Percentiles rank a stretch among this genome's conserved stretches.
Evolutionary conservation across 2,888 invertebrate species (phyloP).

Genomic region (Troides aeacus): DNA sequence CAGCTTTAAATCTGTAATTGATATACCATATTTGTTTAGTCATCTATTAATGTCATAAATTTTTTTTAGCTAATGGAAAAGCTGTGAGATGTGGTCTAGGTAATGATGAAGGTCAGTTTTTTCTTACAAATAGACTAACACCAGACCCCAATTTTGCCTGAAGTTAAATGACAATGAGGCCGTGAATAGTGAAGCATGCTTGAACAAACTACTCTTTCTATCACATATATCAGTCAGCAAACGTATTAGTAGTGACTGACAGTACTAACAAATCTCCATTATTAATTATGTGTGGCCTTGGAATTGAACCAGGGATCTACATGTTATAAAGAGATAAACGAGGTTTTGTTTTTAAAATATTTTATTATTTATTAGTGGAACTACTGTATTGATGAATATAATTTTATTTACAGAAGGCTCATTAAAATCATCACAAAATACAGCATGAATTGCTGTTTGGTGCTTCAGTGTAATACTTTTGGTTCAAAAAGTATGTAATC

Average conservation of each 20-base stretch:
- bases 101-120: constrained; percentile 32
- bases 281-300: too few relatives aligned
- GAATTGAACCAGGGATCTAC: too few relatives aligned
- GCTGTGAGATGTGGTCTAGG: constrained; percentile 28
- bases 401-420: constrained; percentile 19
- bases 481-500: background rate
- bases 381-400: background rate
- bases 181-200: too few relatives aligned
- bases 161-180: too few relatives aligned
- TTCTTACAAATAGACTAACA: background rate
- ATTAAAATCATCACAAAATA: background rate
- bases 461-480: background rate
- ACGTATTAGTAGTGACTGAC: too few relatives aligned
- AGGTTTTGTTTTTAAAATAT: too few relatives aligned
- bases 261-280: too few relatives aligned
- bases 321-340: too few relatives aligned
- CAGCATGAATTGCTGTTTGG: background rate
- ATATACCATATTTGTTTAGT: background rate
- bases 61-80: constrained; percentile 34
- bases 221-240: too few relatives aligned
- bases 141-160: too few relatives aligned
- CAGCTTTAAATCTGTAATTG: too few relatives aligned
- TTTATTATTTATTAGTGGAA: background rate
- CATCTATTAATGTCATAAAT: background rate
- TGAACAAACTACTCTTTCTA: too few relatives aligned